Evolutionary conservation across 2,113 vertebrate genomes (phyloP).

Genomic region (Donacobius atricapilla): DNA sequence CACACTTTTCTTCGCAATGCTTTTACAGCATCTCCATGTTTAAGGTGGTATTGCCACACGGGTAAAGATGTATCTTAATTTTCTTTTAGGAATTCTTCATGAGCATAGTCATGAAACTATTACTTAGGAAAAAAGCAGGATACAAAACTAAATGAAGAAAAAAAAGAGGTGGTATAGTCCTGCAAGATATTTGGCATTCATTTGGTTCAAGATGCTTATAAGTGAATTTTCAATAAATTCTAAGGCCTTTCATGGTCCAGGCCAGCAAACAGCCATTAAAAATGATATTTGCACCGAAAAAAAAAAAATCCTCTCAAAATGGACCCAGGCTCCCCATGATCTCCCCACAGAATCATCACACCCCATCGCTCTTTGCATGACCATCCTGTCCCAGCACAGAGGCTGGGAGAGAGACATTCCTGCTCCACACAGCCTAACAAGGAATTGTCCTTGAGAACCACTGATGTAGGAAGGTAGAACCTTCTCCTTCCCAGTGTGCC

Average conservation of each 20-base stretch:
- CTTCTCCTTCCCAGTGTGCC: not conserved
- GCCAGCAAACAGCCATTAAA: not conserved
- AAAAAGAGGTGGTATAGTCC: not conserved
- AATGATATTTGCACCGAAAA: not conserved
- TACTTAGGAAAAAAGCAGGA: not conserved
- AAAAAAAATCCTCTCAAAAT: not conserved
- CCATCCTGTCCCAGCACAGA: fast-evolving
- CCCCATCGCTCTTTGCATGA: not conserved
- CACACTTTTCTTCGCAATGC: not conserved
- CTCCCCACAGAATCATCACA: not conserved
- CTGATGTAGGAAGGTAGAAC: not conserved
- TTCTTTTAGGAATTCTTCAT: not conserved
- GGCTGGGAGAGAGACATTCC: not conserved
- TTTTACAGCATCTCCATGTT: not conserved
- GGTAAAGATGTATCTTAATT: not conserved
- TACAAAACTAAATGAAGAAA: not conserved
- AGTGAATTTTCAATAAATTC: not conserved
- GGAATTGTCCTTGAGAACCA: not conserved
- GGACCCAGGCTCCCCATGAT: not conserved
- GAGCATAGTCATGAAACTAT: not conserved
- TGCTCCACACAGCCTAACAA: not conserved
- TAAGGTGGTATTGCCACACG: not conserved
- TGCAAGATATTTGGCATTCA: not conserved
- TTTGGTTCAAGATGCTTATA: not conserved
- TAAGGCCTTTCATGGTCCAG: not conserved